phyloP scores from a whole-genome alignment of 2,888 invertebrate species.

The Tolmerus cingulatus region DNA sequence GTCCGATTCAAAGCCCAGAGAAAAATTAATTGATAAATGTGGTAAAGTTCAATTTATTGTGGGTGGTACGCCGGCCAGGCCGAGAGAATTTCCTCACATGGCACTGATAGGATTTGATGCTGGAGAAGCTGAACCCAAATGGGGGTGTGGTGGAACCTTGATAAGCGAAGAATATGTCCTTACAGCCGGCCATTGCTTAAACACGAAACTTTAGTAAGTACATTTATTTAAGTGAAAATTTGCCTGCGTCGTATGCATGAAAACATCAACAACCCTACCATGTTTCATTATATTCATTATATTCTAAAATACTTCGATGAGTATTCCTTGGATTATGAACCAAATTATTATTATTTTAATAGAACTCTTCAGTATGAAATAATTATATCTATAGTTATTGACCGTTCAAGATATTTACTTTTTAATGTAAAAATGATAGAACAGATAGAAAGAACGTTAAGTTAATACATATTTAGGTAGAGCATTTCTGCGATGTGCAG shows the following conservation, averaged over 20 bases:
- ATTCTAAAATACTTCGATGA: not conserved
- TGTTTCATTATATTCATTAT: not conserved
- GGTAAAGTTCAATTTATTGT: slow-evolving; percentile 62
- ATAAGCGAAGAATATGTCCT: slow-evolving; percentile 66
- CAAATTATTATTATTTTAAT: too few relatives aligned
- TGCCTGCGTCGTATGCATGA: not conserved
- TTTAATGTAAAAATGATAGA: too few relatives aligned
- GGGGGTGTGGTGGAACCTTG: slow-evolving; percentile 67
- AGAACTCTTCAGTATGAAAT: too few relatives aligned
- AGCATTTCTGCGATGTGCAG: too few relatives aligned
- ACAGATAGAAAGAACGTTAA: too few relatives aligned
- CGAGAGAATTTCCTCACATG: slow-evolving; percentile 58
- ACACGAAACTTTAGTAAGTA: slow-evolving; percentile 49
- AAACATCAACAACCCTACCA: not conserved
- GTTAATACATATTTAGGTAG: too few relatives aligned
- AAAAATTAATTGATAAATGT: slow-evolving; percentile 42
- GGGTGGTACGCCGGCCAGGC: slow-evolving; percentile 54
- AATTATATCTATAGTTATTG: too few relatives aligned
- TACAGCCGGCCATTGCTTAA: slow-evolving; percentile 68
- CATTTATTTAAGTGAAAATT: not conserved
- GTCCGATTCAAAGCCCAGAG: not conserved
- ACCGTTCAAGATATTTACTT: too few relatives aligned
- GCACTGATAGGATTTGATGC: slow-evolving; percentile 53
- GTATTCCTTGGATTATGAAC: too few relatives aligned
- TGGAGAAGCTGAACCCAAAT: slow-evolving; percentile 49